Conservation (phyloP, 2,113 vertebrate genomes). For the Helogale parvula region DNA sequence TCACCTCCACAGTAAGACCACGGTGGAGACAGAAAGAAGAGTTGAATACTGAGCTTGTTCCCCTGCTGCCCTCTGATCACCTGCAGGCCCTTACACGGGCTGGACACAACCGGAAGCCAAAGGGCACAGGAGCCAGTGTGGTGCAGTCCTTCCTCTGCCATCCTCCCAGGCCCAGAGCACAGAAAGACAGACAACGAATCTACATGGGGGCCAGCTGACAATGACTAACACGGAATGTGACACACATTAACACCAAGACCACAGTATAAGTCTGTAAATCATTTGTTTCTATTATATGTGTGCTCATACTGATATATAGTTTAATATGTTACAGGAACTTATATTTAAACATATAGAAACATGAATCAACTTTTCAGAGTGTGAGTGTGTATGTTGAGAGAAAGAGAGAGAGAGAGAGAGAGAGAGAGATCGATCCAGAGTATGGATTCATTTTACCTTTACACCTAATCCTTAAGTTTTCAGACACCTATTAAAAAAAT, state of each 20-base stretch:
- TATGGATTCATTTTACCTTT: background rate
- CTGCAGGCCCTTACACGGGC: too few relatives aligned
- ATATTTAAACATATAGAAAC: background rate
- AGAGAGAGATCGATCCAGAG: background rate
- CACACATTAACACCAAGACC: background rate
- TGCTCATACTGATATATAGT: background rate
- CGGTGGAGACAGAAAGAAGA: background rate
- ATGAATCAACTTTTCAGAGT: background rate
- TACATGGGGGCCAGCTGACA: background rate
- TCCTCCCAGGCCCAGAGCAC: fast-evolving
- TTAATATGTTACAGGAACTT: background rate
- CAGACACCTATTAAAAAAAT: background rate
- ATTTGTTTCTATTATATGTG: background rate
- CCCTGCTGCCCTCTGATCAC: background rate
- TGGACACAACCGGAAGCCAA: background rate
- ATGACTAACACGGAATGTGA: background rate
- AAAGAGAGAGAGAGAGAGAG: background rate
- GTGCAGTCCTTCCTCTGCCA: background rate
- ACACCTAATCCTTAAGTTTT: background rate
- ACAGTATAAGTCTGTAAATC: background rate
- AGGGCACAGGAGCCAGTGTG: background rate
- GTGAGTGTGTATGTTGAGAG: too few relatives aligned
- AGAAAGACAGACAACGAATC: background rate
- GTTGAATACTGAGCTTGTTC: background rate
- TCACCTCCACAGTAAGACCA: background rate